phyloP scores from a whole-genome alignment of 2,113 vertebrate genomes.

The Lampris megalopsis region DNA sequence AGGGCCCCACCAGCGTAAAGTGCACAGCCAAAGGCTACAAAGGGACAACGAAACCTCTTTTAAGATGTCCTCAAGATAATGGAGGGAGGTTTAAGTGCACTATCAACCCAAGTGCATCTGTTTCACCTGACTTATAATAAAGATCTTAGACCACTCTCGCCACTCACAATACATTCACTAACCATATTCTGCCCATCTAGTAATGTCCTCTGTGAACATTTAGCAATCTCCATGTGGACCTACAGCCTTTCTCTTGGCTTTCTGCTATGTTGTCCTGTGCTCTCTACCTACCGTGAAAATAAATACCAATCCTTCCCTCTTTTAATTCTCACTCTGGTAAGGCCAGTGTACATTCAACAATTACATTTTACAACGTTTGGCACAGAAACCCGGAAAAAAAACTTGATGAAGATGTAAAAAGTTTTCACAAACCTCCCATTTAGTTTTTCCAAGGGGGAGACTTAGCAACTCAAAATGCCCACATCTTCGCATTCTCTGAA shows the following conservation, averaged over 20 bases:
- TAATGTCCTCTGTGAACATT: background rate
- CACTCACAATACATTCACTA: conserved; percentile 34
- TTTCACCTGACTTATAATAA: conserved; percentile 13
- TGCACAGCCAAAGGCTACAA: conserved; percentile 42
- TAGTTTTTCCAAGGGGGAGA: conserved; percentile 42
- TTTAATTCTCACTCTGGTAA: conserved; percentile 21
- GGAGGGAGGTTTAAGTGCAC: conserved; percentile 49
- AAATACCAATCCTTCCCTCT: background rate
- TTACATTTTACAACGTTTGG: conserved; percentile 3
- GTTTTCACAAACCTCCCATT: conserved; percentile 33
- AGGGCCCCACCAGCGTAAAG: conserved; percentile 23
- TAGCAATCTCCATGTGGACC: background rate
- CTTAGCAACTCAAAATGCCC: conserved; percentile 42
- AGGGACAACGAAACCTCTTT: conserved; percentile 30
- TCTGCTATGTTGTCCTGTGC: conserved; percentile 10
- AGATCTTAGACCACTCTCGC: conserved; percentile 33
- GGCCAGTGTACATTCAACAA: conserved; percentile 2
- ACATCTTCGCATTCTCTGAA: conserved; percentile 55
- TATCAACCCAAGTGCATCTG: conserved; percentile 50
- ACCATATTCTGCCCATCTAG: background rate
- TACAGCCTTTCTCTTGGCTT: background rate
- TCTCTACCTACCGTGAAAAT: background rate
- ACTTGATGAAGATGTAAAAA: conserved; percentile 35
- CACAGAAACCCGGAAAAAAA: conserved; percentile 22
- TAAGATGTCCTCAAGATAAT: conserved; percentile 27